Conservation (phyloP, 2,888 invertebrate species). For the Eremobia ochroleuca region DNA sequence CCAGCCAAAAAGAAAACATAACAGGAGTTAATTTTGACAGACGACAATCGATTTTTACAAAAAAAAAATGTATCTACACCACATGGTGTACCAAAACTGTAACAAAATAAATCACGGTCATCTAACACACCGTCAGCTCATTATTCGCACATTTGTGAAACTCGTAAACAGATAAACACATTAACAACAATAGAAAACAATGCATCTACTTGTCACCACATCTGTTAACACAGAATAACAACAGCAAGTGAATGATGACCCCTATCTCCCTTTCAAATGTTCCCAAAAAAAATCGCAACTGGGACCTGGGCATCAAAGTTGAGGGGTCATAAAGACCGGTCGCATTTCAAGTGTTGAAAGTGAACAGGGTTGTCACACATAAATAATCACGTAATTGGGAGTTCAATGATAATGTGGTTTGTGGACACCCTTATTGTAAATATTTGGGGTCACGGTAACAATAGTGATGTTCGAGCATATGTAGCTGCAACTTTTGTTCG, state of each 20-base stretch:
- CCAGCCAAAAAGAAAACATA: too few relatives aligned
- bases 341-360: conserved; percentile 73
- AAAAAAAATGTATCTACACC: neutral
- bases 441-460: conserved; percentile 62
- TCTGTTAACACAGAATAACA: conserved; percentile 71
- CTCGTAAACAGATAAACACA: conserved; percentile 77
- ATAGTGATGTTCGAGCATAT: conserved; percentile 63
- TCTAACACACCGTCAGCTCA: conserved; percentile 60
- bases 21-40: too few relatives aligned
- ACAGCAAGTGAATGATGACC: conserved; percentile 67
- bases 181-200: conserved; percentile 74
- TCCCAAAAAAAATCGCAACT: conserved; percentile 18
- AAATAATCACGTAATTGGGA: conserved; percentile 89
- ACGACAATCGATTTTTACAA: too few relatives aligned
- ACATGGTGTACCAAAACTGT: conserved; percentile 34
- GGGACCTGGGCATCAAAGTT: conserved; percentile 17
- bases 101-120: conserved; percentile 47
- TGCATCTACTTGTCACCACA: conserved; percentile 76
- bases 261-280: conserved; percentile 5
- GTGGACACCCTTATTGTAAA: conserved; percentile 68
- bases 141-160: conserved; percentile 83
- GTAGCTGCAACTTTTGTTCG: conserved; percentile 55
- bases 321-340: conserved; percentile 68
- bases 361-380: conserved; percentile 77
- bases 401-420: conserved; percentile 80